A percentile compares a stretch with the other conserved stretches of the same genome.
These are phyloP conservation scores for Heterotilapia buettikoferi DNA, from an alignment of 2,113 vertebrate species.

Conservation along the genomic window DNA sequence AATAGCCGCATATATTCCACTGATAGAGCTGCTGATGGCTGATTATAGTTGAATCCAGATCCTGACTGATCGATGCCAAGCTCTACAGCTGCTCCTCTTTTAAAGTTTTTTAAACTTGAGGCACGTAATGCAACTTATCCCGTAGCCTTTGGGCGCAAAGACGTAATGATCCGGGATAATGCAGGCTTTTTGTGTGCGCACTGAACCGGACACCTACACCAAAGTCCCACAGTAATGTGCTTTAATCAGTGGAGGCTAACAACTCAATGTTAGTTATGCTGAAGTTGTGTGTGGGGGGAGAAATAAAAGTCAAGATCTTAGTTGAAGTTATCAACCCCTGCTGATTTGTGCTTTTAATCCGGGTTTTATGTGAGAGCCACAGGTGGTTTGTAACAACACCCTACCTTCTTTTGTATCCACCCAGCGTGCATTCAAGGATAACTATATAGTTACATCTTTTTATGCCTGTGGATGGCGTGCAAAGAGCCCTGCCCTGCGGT, in stretches of 20 bases:
- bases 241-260: not conserved
- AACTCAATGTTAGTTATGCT: not conserved
- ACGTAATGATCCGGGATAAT: slow-evolving; percentile 5
- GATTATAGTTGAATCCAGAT: not conserved
- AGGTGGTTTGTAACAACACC: not conserved
- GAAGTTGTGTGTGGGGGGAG: not conserved
- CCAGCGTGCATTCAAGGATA: not conserved
- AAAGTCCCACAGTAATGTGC: not conserved
- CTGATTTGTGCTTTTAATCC: not conserved
- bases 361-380: not conserved
- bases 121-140: not conserved
- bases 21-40: not conserved
- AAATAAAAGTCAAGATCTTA: not conserved
- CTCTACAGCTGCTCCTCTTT: slow-evolving; percentile 12
- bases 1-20: not conserved
- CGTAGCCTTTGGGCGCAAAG: not conserved
- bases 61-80: not conserved
- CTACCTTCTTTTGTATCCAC: not conserved
- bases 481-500: slow-evolving; percentile 20
- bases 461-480: not conserved
- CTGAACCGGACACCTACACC: not conserved
- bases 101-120: not conserved
- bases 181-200: not conserved
- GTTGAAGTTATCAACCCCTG: not conserved
- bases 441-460: not conserved